Percentiles rank a stretch among this genome's conserved stretches.
Conservation (phyloP, 2,888 invertebrate genomes). For the Brassicogethes aeneus region DNA sequence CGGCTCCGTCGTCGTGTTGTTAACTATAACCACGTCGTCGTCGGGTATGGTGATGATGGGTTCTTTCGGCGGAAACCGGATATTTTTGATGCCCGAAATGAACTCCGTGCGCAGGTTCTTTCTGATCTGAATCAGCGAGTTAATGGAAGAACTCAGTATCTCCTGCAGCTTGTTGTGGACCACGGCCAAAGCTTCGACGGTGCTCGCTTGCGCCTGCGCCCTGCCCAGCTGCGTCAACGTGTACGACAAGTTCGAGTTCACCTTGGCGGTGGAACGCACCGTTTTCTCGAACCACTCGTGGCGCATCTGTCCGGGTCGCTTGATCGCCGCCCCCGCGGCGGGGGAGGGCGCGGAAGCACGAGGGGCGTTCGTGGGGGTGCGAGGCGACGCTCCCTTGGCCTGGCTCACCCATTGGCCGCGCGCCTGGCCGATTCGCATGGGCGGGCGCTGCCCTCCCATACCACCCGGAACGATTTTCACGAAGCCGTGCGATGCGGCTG, state of each 20-base stretch:
- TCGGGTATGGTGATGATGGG: constrained; percentile 32
- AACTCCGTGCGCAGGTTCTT: constrained; percentile 48
- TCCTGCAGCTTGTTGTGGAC: constrained; percentile 49
- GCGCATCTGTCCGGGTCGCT: constrained; percentile 11
- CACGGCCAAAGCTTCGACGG: constrained; percentile 44
- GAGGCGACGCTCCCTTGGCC: neutral
- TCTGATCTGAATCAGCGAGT: constrained; percentile 46
- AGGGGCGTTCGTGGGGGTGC: neutral
- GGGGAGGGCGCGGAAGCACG: neutral
- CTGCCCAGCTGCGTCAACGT: constrained; percentile 46
- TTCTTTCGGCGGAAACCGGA: constrained; percentile 42
- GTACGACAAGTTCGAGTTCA: constrained; percentile 48
- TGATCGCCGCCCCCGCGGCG: neutral
- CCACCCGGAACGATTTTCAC: too few species aligned
- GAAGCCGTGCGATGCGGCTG: too few species aligned
- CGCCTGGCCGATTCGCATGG: constrained; percentile 2
- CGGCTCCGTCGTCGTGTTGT: constrained; percentile 8
- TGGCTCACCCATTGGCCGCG: neutral
- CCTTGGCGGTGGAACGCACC: constrained; percentile 47
- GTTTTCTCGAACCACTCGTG: constrained; percentile 53
- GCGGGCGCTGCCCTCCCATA: neutral
- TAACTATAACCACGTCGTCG: constrained; percentile 46
- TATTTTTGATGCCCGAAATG: constrained; percentile 41
- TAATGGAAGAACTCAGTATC: constrained; percentile 45
- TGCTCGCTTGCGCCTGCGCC: constrained; percentile 43